These are phyloP conservation scores for Thymelicus lineola DNA, from an alignment of 2,888 invertebrate genomes.

Conservation along the genomic window DNA sequence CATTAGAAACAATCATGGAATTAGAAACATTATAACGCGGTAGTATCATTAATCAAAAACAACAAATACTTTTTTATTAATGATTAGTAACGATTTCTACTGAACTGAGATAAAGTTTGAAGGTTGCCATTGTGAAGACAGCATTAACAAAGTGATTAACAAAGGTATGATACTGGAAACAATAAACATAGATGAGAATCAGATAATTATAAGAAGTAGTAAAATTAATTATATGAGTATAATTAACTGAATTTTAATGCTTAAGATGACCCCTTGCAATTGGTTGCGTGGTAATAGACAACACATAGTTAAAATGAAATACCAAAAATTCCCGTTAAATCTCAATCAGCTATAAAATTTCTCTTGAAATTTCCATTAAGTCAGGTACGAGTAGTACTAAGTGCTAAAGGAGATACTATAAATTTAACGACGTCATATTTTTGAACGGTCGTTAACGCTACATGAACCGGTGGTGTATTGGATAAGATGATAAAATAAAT, in stretches of 20 bases:
- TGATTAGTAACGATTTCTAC: constrained; percentile 8
- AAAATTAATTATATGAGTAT: not conserved
- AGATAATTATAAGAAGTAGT: too few species aligned
- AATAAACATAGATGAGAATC: too few species aligned
- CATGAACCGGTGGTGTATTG: constrained; percentile 40
- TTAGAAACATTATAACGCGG: constrained; percentile 52
- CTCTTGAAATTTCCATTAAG: constrained; percentile 1
- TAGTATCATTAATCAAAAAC: constrained; percentile 57
- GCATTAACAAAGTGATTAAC: too few species aligned
- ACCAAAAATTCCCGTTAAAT: not conserved
- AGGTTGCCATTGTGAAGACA: constrained; percentile 1
- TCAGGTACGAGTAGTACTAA: constrained; percentile 18
- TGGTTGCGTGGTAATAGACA: not conserved
- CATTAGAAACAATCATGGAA: constrained; percentile 53
- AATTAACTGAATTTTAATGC: not conserved
- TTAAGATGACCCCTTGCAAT: not conserved
- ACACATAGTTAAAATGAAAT: not conserved
- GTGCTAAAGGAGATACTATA: constrained; percentile 21
- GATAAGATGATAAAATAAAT: constrained; percentile 57
- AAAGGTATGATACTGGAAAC: too few species aligned
- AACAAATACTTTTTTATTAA: not conserved
- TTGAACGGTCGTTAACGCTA: constrained; percentile 24
- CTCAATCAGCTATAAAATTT: not conserved
- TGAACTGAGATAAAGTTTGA: not conserved
- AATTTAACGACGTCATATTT: constrained; percentile 32